phyloP scores from a whole-genome alignment of 2,888 invertebrate species.

The Diadromus collaris region DNA sequence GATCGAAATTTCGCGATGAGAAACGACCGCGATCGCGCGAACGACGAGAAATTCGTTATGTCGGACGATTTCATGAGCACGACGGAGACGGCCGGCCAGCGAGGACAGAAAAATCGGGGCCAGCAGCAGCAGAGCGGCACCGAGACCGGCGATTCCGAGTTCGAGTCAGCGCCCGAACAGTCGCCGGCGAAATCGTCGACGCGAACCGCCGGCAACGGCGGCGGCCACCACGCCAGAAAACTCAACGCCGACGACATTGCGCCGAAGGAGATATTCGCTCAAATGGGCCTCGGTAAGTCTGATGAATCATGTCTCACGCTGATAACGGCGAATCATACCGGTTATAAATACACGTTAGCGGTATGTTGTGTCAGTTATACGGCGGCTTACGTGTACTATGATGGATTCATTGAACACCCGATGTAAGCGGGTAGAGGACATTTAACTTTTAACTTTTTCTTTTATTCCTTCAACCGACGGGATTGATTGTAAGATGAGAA shows the following conservation, averaged over 20 bases:
- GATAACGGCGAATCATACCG: no score
- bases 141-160: slow-evolving; percentile 76
- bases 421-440: no score
- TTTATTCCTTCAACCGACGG: no score
- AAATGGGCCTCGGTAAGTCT: slow-evolving; percentile 87
- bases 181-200: slow-evolving; percentile 70
- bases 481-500: no score
- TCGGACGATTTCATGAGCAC: slow-evolving; percentile 65
- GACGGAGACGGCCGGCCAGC: neutral
- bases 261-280: slow-evolving; percentile 86
- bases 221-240: slow-evolving; percentile 54
- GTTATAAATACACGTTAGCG: neutral
- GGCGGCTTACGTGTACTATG: no score
- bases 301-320: no score
- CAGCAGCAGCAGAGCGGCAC: slow-evolving; percentile 61
- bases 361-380: no score
- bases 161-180: slow-evolving; percentile 76
- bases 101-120: slow-evolving; percentile 33
- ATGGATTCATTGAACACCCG: no score
- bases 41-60: slow-evolving; percentile 64
- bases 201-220: slow-evolving; percentile 66
- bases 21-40: slow-evolving; percentile 31
- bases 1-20: slow-evolving; percentile 36
- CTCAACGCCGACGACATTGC: slow-evolving; percentile 75
- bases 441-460: no score